These are phyloP conservation scores for Hydra vulgaris DNA, from an alignment of 30 jellyfish, hydroid and myxozoan species.

Conservation along the genomic window DNA sequence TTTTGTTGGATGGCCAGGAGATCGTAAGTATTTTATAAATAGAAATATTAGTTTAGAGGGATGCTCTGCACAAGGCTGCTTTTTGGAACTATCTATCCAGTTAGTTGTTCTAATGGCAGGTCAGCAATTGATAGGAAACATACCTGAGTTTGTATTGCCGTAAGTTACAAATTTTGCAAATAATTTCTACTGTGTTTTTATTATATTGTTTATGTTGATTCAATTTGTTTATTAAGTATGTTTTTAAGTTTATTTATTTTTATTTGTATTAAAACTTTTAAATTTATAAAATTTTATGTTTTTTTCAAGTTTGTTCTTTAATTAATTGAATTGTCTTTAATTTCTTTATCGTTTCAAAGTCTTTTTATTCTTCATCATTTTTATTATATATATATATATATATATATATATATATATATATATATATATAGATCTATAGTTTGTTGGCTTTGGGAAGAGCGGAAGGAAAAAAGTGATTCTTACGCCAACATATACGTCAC, in stretches of 20 bases:
- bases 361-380: no score
- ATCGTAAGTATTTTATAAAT: constrained; percentile 17
- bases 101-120: constrained; percentile 38
- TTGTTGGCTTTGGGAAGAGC: no score
- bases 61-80: constrained; percentile 46
- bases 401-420: no score
- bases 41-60: constrained; percentile 31
- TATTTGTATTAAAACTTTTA: no score
- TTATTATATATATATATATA: no score
- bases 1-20: constrained; percentile 54
- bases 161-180: constrained; percentile 10
- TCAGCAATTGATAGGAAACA: constrained; percentile 40
- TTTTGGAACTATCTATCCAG: constrained; percentile 36
- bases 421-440: no score
- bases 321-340: no score
- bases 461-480: no score
- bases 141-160: constrained; percentile 32
- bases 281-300: background rate
- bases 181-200: no score
- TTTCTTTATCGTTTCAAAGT: no score
- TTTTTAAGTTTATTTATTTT: background rate
- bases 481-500: no score
- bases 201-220: background rate
- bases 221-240: background rate
- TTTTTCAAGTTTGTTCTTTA: no score